Evolutionary conservation across 2,113 vertebrate species (phyloP), one percentile per base, ranked within the genome.

Genomic region (Caranx melampygus): DNA sequence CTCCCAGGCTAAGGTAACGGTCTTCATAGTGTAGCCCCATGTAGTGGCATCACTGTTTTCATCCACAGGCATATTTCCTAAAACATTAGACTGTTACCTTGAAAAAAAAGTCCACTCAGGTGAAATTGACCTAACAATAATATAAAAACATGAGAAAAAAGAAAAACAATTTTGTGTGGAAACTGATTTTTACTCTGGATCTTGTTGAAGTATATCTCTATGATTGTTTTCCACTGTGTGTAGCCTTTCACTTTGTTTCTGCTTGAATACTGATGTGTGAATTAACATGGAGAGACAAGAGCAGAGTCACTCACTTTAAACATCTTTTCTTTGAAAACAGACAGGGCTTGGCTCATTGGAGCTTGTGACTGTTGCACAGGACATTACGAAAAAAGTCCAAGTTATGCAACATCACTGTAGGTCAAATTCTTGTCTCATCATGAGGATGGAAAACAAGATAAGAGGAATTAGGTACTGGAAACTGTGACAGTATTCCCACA

Each of bases 211-310:
- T 42, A 10, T 42, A 42, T 42, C 6, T 42, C 40, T 42, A 9
- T 42, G 6, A 42, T 42, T 42, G 40, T 9, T 8, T 42, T 10
- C 40, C 40, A 42, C 11, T 42, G 40, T 42, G 6, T 26, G 47
- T 45, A 75, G 81, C 83, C 85, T 89, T 90, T 86, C 68, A 81
- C 57, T 61, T 49, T 81, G 72, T 88, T 86, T 78, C 77, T 88
- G 75, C 31, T 54, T 54, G 51, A 54, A n/a, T 54, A 37, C 21
- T 72, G 68, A 88, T 65, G 72, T 78, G 81, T 88, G 82, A 76
- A 74, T 85, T 79, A 54, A 31, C 37, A 33, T 16, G 13, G 5
- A 26, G 72, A 72, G 58, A 4, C 55, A 71, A 69, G 62, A 35
- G 35, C 44, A 68, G 68, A 73, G 60, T 47, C 51, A 9, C n/a